Evolutionary conservation across 2,113 vertebrate species (phyloP).

Genomic region (Saimiri boliviensis): DNA sequence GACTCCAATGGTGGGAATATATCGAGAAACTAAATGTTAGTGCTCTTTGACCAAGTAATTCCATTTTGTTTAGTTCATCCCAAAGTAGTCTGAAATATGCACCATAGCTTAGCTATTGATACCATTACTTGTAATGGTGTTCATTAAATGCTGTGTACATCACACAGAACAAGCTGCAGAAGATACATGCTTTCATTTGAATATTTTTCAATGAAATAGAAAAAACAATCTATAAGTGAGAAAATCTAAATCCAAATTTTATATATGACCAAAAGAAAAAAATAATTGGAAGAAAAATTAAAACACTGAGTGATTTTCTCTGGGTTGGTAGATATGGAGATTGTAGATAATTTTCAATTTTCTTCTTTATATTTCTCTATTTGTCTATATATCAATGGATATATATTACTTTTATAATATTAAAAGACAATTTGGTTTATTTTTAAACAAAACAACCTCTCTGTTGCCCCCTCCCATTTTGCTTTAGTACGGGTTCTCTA

Average conservation of each 20-base stretch:
- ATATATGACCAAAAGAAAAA: neutral
- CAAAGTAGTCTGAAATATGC: neutral
- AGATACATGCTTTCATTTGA: neutral
- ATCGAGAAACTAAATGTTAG: neutral
- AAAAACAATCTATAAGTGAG: neutral
- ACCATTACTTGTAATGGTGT: neutral
- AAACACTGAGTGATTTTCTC: neutral
- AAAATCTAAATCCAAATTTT: constrained; percentile 30
- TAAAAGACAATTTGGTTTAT: neutral
- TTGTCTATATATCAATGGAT: neutral
- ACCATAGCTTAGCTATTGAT: neutral
- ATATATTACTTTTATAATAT: neutral
- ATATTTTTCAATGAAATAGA: neutral
- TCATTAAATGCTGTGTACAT: neutral
- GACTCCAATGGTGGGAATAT: neutral
- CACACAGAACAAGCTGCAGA: neutral
- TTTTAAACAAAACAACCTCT: constrained; percentile 1
- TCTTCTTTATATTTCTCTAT: neutral
- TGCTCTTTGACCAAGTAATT: neutral
- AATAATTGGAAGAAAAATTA: neutral
- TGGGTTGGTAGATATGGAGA: neutral
- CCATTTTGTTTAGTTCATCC: neutral
- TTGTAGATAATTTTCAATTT: constrained; percentile 9
- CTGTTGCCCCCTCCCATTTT: neutral
- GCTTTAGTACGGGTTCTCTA: neutral